Base-by-base conservation (phyloP, 2,888 invertebrate genomes). In the Falcaria lacertinaria region DNA sequence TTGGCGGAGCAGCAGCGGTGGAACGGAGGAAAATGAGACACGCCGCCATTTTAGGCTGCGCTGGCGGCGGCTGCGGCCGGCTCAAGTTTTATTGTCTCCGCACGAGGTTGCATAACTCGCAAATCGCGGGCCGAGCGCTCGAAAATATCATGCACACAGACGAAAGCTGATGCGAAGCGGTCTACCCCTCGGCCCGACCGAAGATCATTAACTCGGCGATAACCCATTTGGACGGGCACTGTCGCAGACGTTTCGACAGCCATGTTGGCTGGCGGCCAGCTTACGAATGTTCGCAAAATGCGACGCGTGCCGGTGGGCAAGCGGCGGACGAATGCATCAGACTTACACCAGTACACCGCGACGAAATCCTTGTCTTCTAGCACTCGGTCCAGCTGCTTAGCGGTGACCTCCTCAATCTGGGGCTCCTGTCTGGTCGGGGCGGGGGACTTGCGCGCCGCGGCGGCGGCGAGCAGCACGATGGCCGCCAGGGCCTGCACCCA, bases 321-420 rank as follows among this genome's bases (percentile, higher is more conserved):
- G 57, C 60, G 65, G 53, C 66, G 54, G 53, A 54, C 57, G 64
- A 58, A 55, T 57, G 54, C 47, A 19, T 11, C 28, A 28, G 28
- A 96, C 97, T 97, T 95, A 97, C 97, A 97, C 96, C 97, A 97
- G 91, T 95, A 97, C 89, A 97, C 97, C 82, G 97, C 97, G 84
- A 97, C 96, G 91, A 95, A 96, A 90, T 96, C 96, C 93, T 96
- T 96, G 69, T 96, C 96, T 86, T 94, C 93, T 82, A 97, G 92
- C 71, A 96, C 92, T 81, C 95, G 93, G 82, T 96, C 97, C 90
- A 97, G 93, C 90, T 96, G 96, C 90, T 96, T 97, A 81, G 95
- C 94, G 88, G 95, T 96, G 90, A 97, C 96, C 91, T 97, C 96
- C 90, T 97, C 96, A 91, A 97, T 97, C 90, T 95, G 94, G 82